Percentiles rank a stretch among this genome's conserved stretches.
Conservation (phyloP, 2,888 invertebrate genomes). For the Apotomis turbidana region DNA sequence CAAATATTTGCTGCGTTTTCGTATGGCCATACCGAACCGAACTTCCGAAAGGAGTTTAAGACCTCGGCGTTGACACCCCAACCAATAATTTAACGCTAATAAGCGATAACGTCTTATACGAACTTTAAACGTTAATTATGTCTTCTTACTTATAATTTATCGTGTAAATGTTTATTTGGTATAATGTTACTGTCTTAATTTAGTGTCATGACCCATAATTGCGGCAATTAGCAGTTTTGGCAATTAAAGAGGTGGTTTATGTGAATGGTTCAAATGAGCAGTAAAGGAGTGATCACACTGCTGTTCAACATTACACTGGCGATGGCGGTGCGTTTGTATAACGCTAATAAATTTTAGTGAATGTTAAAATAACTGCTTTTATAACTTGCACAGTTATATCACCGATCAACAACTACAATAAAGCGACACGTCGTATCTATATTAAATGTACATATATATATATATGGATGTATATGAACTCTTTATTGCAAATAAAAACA, state of each 20-base stretch:
- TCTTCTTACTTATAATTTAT: slow-evolving; percentile 13
- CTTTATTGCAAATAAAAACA: too few relatives aligned
- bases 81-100: slow-evolving; percentile 33
- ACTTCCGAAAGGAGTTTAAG: slow-evolving; percentile 53
- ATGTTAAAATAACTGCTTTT: too few relatives aligned
- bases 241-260: slow-evolving; percentile 48
- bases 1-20: slow-evolving; percentile 69
- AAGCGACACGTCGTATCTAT: too few relatives aligned
- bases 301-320: too few relatives aligned
- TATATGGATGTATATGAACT: too few relatives aligned
- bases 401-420: too few relatives aligned
- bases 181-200: slow-evolving; percentile 45
- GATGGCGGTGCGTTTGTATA: too few relatives aligned
- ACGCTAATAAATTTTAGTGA: too few relatives aligned
- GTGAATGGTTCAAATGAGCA: slow-evolving; percentile 51
- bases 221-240: slow-evolving; percentile 47
- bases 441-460: too few relatives aligned
- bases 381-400: too few relatives aligned
- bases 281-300: slow-evolving; percentile 38
- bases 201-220: slow-evolving; percentile 48
- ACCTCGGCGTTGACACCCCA: slow-evolving; percentile 15
- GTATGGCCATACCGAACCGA: slow-evolving; percentile 57
- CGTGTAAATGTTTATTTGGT: slow-evolving; percentile 27
- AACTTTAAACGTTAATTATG: slow-evolving; percentile 31
- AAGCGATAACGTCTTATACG: slow-evolving; percentile 27